Evolutionary conservation across 2,888 invertebrate species (phyloP).

Genomic region (Drosophila percnosoma): DNA sequence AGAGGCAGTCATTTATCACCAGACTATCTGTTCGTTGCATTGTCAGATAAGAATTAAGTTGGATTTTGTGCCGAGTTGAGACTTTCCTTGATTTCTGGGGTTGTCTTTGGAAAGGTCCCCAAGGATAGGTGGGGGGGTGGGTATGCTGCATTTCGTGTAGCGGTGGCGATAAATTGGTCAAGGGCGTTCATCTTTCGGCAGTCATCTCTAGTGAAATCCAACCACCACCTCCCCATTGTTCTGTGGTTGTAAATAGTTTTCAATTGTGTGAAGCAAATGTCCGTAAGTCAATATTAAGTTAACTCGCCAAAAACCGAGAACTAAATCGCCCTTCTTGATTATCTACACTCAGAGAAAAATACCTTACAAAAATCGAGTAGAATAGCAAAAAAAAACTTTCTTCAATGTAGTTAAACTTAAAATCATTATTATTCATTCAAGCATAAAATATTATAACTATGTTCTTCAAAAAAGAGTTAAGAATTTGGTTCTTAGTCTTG

Average conservation of each 20-base stretch:
- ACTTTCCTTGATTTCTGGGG: slow-evolving; percentile 2
- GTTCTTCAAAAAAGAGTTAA: no score
- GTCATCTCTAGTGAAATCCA: slow-evolving; percentile 1
- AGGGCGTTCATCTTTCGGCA: slow-evolving; percentile 31
- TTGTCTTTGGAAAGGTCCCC: neutral
- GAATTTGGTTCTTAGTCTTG: no score
- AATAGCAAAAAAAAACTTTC: neutral
- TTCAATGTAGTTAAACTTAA: neutral
- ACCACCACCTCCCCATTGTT: neutral
- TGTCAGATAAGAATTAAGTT: slow-evolving; percentile 40
- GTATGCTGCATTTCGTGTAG: neutral
- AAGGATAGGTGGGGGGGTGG: neutral
- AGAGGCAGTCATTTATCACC: slow-evolving; percentile 32
- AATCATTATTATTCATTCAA: no score
- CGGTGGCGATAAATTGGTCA: slow-evolving; percentile 34
- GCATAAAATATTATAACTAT: no score
- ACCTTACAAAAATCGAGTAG: neutral
- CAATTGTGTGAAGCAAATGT: slow-evolving; percentile 57
- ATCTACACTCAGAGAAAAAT: slow-evolving; percentile 20
- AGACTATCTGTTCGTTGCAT: slow-evolving; percentile 10
- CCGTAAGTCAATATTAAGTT: slow-evolving; percentile 70
- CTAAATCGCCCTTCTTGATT: slow-evolving; percentile 50
- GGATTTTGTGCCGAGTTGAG: slow-evolving; percentile 37
- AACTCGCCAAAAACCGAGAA: slow-evolving; percentile 41
- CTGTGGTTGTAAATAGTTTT: slow-evolving; percentile 57